Evolutionary conservation across 2,888 invertebrate species (phyloP).

Genomic region (Rhyacophila evoluta): DNA sequence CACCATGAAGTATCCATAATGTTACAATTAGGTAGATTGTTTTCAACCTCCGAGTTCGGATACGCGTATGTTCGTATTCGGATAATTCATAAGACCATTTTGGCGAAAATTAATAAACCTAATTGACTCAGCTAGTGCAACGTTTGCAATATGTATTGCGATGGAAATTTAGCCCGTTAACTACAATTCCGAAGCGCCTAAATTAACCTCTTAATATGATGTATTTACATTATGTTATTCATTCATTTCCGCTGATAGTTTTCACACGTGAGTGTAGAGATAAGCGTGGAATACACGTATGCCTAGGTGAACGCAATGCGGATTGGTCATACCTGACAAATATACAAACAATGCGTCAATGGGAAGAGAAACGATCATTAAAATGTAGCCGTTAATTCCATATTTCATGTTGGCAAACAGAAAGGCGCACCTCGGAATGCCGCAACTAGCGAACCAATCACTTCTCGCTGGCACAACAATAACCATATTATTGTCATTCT

Average conservation of each 20-base stretch:
- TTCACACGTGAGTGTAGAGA: neutral
- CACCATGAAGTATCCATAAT: too few species aligned
- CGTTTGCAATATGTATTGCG: too few species aligned
- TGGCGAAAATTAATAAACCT: too few species aligned
- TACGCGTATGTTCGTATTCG: too few species aligned
- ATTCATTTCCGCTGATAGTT: neutral
- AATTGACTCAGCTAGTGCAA: too few species aligned
- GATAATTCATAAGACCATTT: too few species aligned
- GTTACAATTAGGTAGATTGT: too few species aligned
- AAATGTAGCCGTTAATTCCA: slow-evolving; percentile 43
- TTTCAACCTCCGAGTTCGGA: too few species aligned
- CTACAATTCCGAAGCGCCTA: too few species aligned
- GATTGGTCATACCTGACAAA: slow-evolving; percentile 21
- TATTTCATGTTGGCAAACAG: slow-evolving; percentile 49
- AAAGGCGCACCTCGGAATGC: slow-evolving; percentile 20
- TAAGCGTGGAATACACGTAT: neutral
- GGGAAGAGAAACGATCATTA: slow-evolving; percentile 40
- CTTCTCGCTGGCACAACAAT: neutral
- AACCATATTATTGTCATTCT: neutral
- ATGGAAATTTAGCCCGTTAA: too few species aligned
- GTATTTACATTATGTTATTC: neutral
- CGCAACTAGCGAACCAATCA: slow-evolving; percentile 7
- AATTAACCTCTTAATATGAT: too few species aligned
- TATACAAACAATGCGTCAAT: slow-evolving; percentile 30
- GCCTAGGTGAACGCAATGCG: neutral